Evolutionary conservation across 2,113 vertebrate species (phyloP).

Genomic region (Notothenia coriiceps): DNA sequence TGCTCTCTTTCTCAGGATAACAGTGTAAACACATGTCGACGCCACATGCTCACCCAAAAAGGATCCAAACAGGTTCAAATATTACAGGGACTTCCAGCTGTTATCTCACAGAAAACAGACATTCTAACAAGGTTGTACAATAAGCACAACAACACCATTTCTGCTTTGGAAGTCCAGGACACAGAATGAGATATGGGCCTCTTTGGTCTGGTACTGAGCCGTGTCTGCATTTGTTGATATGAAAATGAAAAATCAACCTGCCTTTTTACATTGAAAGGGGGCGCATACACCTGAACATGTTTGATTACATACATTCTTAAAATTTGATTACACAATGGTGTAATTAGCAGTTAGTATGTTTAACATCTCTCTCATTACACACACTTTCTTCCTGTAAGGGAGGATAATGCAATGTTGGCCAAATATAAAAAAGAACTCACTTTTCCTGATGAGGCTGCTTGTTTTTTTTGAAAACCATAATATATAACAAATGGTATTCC

Average conservation of each 20-base stretch:
- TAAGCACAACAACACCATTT: conserved; percentile 2
- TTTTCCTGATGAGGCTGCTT: no score
- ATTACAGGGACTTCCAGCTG: conserved; percentile 15
- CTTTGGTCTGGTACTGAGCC: conserved; percentile 17
- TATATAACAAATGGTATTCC: no score
- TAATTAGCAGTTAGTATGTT: no score
- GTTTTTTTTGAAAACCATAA: no score
- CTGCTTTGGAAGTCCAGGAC: not conserved
- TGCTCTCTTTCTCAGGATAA: conserved; percentile 28
- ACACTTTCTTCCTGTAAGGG: not conserved
- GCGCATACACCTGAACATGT: not conserved
- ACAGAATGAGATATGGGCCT: conserved; percentile 22
- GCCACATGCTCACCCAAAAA: conserved; percentile 33
- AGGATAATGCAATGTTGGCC: no score
- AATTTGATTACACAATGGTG: not conserved
- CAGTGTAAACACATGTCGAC: conserved; percentile 23
- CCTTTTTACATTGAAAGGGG: not conserved
- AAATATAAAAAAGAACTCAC: no score
- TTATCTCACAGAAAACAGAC: conserved; percentile 29
- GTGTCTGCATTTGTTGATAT: conserved; percentile 17
- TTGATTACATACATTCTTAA: not conserved
- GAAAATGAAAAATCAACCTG: conserved; percentile 27
- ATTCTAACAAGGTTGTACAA: conserved; percentile 1
- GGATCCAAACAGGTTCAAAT: conserved; percentile 13
- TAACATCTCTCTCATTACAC: not conserved